Percentiles rank a stretch among this genome's conserved stretches.
Evolutionary conservation across 2,113 vertebrate genomes (phyloP).

Genomic region (Perccottus glenii): DNA sequence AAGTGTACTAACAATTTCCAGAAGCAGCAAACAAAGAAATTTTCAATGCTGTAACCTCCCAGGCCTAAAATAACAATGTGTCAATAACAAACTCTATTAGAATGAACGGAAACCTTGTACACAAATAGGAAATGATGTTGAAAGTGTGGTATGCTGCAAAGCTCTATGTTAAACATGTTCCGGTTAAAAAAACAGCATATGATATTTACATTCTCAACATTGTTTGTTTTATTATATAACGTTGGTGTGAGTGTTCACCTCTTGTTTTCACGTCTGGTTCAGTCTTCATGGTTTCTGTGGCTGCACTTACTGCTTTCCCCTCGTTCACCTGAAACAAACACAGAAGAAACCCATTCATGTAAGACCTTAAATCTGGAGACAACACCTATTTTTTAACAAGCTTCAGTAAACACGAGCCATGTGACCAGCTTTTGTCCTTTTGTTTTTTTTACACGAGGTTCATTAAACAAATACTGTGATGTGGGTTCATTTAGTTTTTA

Average conservation of each 20-base stretch:
- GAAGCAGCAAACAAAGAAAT: background rate
- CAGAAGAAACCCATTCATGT: background rate
- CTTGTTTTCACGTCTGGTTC: constrained; percentile 90
- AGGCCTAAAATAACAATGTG: background rate
- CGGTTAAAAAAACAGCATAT: background rate
- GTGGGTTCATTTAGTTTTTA: too few species aligned
- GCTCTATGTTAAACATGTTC: background rate
- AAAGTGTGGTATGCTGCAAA: background rate
- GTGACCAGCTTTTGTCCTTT: too few species aligned
- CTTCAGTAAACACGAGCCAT: background rate
- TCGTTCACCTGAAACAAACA: constrained; percentile 75
- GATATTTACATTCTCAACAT: too few species aligned
- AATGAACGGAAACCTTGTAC: constrained; percentile 40
- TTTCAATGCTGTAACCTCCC: background rate
- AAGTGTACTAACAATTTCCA: too few species aligned
- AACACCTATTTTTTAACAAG: background rate
- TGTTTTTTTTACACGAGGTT: too few species aligned
- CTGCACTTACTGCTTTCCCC: constrained; percentile 83
- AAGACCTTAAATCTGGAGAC: background rate
- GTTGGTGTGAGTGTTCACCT: constrained; percentile 78
- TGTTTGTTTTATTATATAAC: background rate
- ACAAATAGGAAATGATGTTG: constrained; percentile 32
- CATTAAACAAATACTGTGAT: too few species aligned
- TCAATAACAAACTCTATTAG: constrained; percentile 25
- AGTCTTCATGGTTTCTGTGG: constrained; percentile 86